Conservation (phyloP, 2,113 vertebrate genomes). For the Phocoena phocoena region DNA sequence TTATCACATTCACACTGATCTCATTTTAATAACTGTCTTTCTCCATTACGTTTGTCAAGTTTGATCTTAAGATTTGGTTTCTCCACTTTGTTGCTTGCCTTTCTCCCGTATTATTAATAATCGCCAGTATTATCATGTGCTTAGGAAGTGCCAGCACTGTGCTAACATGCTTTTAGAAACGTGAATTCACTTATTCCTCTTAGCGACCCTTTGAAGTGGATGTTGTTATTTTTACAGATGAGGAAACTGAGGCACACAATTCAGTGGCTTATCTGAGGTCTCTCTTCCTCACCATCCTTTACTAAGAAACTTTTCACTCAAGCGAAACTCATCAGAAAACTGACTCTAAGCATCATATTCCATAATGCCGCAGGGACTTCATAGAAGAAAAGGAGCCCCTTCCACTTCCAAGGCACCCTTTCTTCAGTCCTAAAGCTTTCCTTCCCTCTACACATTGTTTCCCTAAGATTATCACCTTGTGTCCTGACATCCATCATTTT, state of each 20-base stretch:
- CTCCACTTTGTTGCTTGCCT: background rate
- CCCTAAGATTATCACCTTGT: background rate
- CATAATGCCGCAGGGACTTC: background rate
- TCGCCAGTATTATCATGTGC: background rate
- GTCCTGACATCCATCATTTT: background rate
- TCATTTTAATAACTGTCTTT: background rate
- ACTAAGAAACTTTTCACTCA: constrained; percentile 27
- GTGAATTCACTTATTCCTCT: background rate
- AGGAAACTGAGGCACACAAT: constrained; percentile 26
- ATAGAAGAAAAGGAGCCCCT: background rate
- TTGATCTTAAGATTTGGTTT: constrained; percentile 32
- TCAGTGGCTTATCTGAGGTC: background rate
- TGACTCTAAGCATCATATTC: background rate
- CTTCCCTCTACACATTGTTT: background rate
- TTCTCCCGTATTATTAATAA: background rate
- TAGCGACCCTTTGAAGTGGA: background rate
- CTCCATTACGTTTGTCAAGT: background rate
- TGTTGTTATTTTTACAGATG: constrained; percentile 26
- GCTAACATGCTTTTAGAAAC: constrained; percentile 8
- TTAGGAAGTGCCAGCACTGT: background rate
- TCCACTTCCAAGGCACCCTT: background rate
- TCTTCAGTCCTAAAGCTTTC: background rate
- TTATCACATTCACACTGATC: background rate
- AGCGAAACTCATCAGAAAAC: background rate
- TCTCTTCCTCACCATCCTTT: background rate